Evolutionary conservation across 1,140 invertebrate genomes (phyloP).

Genomic region (Vanessa tameamea): DNA sequence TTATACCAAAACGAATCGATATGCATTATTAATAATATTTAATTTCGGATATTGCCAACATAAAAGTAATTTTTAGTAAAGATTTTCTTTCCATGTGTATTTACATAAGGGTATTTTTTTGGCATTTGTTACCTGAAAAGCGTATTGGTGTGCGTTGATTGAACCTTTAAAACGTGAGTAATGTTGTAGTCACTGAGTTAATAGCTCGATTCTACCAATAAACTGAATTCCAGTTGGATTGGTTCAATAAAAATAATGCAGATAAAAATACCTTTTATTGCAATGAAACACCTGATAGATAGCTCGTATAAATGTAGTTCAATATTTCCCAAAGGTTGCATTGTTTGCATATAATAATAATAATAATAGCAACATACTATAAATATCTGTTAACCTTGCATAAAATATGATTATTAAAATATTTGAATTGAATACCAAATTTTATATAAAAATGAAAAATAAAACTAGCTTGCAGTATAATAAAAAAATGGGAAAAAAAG

Average conservation of each 20-base stretch:
- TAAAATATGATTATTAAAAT: background rate
- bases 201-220: constrained; percentile 31
- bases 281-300: constrained; percentile 4
- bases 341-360: constrained; percentile 5
- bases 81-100: background rate
- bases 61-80: constrained; percentile 1
- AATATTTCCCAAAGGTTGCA: background rate
- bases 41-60: background rate
- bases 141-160: constrained; percentile 21
- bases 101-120: background rate
- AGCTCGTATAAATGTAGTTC: background rate
- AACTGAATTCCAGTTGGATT: constrained; percentile 34
- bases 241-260: constrained; percentile 30
- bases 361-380: background rate
- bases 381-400: background rate
- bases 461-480: background rate
- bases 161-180: constrained; percentile 36
- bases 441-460: background rate
- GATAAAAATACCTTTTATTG: constrained; percentile 11
- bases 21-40: background rate
- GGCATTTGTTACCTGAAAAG: background rate
- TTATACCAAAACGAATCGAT: background rate
- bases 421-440: background rate
- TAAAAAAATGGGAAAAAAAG: background rate
- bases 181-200: constrained; percentile 28